Percentiles rank a stretch among this genome's conserved stretches.
Evolutionary conservation across 2,888 invertebrate species (phyloP).

Genomic region (Lordiphosa andalusiaca): DNA sequence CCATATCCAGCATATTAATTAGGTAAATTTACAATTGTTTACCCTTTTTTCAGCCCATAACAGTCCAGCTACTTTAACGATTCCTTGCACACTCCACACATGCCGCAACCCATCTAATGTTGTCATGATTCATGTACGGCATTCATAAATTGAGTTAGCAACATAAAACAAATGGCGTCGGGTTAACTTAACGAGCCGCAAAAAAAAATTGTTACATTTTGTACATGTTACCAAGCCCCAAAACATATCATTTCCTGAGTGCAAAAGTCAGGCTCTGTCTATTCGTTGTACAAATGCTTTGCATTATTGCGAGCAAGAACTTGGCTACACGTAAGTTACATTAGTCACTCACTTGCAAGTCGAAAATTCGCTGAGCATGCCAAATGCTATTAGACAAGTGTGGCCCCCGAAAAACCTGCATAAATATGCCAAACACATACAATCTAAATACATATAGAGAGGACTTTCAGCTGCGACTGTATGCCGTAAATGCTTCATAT

Average conservation of each 20-base stretch:
- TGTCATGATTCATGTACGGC: conserved; percentile 26
- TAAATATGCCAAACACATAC: conserved; percentile 64
- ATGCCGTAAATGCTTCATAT: conserved; percentile 65
- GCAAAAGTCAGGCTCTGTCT: conserved; percentile 39
- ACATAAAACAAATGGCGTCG: conserved; percentile 65
- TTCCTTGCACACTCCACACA: neutral
- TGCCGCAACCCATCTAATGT: conserved; percentile 2
- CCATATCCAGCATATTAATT: too few relatives aligned
- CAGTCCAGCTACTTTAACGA: conserved; percentile 5
- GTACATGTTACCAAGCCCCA: conserved; percentile 13
- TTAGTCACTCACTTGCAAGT: conserved; percentile 62
- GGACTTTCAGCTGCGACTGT: conserved; percentile 31
- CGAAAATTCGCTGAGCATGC: conserved; percentile 53
- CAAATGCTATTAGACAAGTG: conserved; percentile 35
- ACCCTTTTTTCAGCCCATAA: neutral
- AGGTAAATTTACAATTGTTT: too few relatives aligned
- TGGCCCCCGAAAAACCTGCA: conserved; percentile 29
- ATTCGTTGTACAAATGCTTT: conserved; percentile 55
- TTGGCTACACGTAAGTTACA: conserved; percentile 61
- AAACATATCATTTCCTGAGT: neutral
- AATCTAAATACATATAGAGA: conserved; percentile 2
- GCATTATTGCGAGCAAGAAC: conserved; percentile 46
- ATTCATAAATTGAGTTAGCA: conserved; percentile 64
- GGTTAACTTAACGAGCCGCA: conserved; percentile 57
- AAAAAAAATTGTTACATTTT: conserved; percentile 35